Conservation (phyloP, 2,888 invertebrate species). For the Unio delphinus region DNA sequence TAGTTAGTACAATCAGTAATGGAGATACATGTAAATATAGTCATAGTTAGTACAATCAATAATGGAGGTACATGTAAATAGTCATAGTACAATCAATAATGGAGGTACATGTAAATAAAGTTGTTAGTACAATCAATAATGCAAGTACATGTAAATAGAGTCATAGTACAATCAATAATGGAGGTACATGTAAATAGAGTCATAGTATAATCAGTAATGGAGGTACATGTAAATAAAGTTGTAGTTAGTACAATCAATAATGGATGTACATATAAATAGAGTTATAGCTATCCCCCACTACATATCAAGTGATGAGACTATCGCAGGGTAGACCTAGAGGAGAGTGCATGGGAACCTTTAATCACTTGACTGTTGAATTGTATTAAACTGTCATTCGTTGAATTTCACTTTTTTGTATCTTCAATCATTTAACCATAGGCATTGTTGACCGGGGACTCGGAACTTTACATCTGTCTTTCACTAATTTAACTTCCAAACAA, state of each 20-base stretch:
- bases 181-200: slow-evolving; percentile 74
- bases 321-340: too few species aligned
- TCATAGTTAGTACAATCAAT: slow-evolving; percentile 75
- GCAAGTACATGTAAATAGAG: slow-evolving; percentile 75
- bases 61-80: slow-evolving; percentile 77
- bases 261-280: slow-evolving; percentile 76
- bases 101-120: slow-evolving; percentile 75
- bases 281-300: not conserved
- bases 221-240: slow-evolving; percentile 71
- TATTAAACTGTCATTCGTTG: too few species aligned
- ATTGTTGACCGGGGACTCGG: too few species aligned
- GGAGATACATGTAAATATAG: too few species aligned
- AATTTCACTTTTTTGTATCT: too few species aligned
- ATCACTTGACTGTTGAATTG: too few species aligned
- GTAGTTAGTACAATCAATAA: slow-evolving; percentile 54
- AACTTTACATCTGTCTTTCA: too few species aligned
- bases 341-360: too few species aligned
- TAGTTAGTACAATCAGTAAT: too few species aligned
- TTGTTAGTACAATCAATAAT: slow-evolving; percentile 70
- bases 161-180: slow-evolving; percentile 72
- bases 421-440: too few species aligned
- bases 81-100: slow-evolving; percentile 70
- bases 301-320: too few species aligned
- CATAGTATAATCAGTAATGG: slow-evolving; percentile 80
- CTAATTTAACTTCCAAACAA: too few species aligned